These are phyloP conservation scores for Gortyna flavago DNA, from an alignment of 2,888 invertebrate genomes.

Conservation along the genomic window DNA sequence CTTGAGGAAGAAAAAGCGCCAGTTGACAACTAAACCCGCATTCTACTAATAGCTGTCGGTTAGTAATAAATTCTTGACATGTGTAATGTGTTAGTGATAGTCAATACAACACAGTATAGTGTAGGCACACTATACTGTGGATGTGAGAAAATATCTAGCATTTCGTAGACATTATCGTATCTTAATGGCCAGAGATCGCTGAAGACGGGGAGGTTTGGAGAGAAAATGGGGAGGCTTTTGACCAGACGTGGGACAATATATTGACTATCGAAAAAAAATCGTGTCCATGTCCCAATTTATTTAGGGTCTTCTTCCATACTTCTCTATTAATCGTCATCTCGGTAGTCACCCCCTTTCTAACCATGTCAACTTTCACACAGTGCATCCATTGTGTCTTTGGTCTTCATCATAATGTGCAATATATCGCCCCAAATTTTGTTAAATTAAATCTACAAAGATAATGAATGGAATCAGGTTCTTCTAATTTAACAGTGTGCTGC, in stretches of 20 bases:
- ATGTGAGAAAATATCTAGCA: neutral
- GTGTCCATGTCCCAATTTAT: too few species aligned
- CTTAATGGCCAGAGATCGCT: neutral
- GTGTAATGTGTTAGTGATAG: slow-evolving; percentile 37
- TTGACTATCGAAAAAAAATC: too few species aligned
- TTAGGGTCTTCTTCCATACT: too few species aligned
- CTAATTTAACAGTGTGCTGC: neutral
- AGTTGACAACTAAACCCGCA: slow-evolving; percentile 34
- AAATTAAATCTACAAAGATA: neutral
- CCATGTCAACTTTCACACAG: too few species aligned
- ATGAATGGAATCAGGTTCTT: neutral
- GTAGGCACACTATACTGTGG: neutral
- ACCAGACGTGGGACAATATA: too few species aligned
- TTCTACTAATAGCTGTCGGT: slow-evolving; percentile 32
- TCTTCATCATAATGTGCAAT: neutral
- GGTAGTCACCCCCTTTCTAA: too few species aligned
- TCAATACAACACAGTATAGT: neutral
- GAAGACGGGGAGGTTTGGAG: too few species aligned
- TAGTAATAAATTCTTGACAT: slow-evolving; percentile 47
- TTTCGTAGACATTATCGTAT: neutral
- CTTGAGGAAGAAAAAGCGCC: neutral
- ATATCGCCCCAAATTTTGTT: neutral
- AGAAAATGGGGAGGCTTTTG: too few species aligned
- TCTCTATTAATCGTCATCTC: too few species aligned
- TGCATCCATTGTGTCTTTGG: too few species aligned